These are phyloP conservation scores for Onchidella celtica DNA, from an alignment of 2,888 invertebrate species.

Conservation along the genomic window DNA sequence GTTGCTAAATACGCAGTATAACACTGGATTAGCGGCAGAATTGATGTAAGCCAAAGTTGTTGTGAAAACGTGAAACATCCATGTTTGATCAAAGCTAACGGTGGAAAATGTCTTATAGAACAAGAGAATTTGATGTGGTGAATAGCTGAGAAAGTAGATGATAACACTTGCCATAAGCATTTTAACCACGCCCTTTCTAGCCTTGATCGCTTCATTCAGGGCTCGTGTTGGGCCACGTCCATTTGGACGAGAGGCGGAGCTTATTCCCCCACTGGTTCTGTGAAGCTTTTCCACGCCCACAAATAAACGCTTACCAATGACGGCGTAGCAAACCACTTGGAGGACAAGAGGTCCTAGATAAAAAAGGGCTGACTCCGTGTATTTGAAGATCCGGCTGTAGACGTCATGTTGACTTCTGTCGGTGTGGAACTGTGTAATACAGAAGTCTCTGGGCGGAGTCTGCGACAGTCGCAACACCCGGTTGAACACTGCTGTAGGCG, in stretches of 20 bases:
- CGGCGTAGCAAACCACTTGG: slow-evolving; percentile 77
- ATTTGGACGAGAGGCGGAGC: slow-evolving; percentile 55
- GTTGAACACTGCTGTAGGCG: slow-evolving; percentile 77
- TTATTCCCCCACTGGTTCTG: slow-evolving; percentile 55
- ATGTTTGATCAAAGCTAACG: slow-evolving; percentile 74
- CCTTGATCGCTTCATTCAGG: slow-evolving; percentile 71
- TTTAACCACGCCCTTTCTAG: slow-evolving; percentile 80
- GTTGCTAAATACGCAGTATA: slow-evolving; percentile 80
- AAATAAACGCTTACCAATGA: slow-evolving; percentile 78
- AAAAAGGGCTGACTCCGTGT: slow-evolving; percentile 76
- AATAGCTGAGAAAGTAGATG: slow-evolving; percentile 81
- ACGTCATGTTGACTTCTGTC: slow-evolving; percentile 40
- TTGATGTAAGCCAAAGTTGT: slow-evolving; percentile 79
- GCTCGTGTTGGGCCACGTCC: slow-evolving; percentile 54
- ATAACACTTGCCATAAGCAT: slow-evolving; percentile 81
- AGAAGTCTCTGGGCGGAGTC: slow-evolving; percentile 65
- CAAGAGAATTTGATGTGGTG: slow-evolving; percentile 80
- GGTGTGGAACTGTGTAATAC: slow-evolving; percentile 71
- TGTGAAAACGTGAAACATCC: slow-evolving; percentile 77
- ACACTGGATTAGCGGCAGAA: slow-evolving; percentile 79
- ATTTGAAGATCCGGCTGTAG: slow-evolving; percentile 69
- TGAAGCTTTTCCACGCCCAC: slow-evolving; percentile 74
- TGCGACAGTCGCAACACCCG: slow-evolving; percentile 61
- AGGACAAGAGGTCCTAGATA: slow-evolving; percentile 79
- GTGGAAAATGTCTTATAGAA: slow-evolving; percentile 77